A percentile compares a stretch with the other conserved stretches of the same genome.
Conservation (phyloP, 1,140 invertebrate genomes). For the Trissolcus basalis region DNA sequence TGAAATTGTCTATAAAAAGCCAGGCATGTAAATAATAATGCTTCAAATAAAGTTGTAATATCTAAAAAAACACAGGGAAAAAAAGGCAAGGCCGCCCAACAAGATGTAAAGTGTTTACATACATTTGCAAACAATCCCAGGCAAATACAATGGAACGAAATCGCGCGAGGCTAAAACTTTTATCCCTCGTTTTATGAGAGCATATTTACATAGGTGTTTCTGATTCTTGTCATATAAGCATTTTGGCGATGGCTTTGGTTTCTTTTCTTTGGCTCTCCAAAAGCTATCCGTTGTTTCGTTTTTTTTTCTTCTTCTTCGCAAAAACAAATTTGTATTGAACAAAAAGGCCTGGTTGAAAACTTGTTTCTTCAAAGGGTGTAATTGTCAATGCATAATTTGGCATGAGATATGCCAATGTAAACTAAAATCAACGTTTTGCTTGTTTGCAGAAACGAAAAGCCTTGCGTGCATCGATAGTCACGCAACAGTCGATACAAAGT, state of each 20-base stretch:
- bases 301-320: too few species aligned
- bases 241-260: too few species aligned
- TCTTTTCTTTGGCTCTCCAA: too few species aligned
- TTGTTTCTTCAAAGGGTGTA: slow-evolving; percentile 12
- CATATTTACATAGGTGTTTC: slow-evolving; percentile 44
- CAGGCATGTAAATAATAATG: slow-evolving; percentile 24
- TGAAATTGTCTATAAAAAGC: slow-evolving; percentile 1
- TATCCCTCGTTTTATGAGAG: slow-evolving; percentile 39
- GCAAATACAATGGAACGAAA: slow-evolving; percentile 48
- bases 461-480: slow-evolving; percentile 83
- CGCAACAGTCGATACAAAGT: slow-evolving; percentile 85
- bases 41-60: slow-evolving; percentile 55
- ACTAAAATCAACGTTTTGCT: slow-evolving; percentile 20
- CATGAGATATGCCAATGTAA: not conserved
- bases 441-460: slow-evolving; percentile 87
- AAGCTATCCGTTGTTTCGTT: too few species aligned
- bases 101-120: slow-evolving; percentile 48
- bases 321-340: too few species aligned
- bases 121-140: slow-evolving; percentile 55
- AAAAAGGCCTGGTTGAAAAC: not conserved
- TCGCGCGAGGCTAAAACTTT: slow-evolving; percentile 11
- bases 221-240: slow-evolving; percentile 41
- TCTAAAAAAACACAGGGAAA: slow-evolving; percentile 44
- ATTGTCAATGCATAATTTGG: slow-evolving; percentile 6
- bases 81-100: slow-evolving; percentile 1